phyloP scores from a whole-genome alignment of 2,113 vertebrate genomes.

The Phainopepla nitens region DNA sequence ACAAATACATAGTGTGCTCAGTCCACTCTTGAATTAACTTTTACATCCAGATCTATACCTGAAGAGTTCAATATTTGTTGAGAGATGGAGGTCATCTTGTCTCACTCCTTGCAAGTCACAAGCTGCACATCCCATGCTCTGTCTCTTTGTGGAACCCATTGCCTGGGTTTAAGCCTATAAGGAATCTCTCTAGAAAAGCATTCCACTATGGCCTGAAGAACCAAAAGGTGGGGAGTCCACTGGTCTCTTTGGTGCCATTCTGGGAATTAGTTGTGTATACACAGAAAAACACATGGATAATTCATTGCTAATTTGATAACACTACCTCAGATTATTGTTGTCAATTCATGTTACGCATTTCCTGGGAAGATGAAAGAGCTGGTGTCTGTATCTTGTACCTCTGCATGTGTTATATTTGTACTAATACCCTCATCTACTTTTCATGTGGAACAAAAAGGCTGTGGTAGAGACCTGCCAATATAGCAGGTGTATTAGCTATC shows the following conservation, averaged over 20 bases:
- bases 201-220: not conserved
- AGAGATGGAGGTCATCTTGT: not conserved
- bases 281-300: not conserved
- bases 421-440: not conserved
- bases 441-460: not conserved
- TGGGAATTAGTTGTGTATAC: not conserved
- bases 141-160: not conserved
- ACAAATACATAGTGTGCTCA: fast-evolving
- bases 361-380: not conserved
- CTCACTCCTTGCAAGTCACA: not conserved
- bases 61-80: not conserved
- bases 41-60: not conserved
- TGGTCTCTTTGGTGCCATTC: not conserved
- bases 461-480: not conserved
- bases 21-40: not conserved
- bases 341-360: not conserved
- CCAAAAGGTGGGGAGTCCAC: not conserved
- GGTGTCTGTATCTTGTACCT: not conserved
- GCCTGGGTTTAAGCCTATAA: not conserved
- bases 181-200: not conserved
- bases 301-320: not conserved
- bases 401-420: not conserved
- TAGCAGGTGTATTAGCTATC: not conserved
- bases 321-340: not conserved
- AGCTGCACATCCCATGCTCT: not conserved